Base-by-base conservation (phyloP, 37 sponge, comb jelly and placozoan genomes). In the Cliona cf. orientalis region DNA sequence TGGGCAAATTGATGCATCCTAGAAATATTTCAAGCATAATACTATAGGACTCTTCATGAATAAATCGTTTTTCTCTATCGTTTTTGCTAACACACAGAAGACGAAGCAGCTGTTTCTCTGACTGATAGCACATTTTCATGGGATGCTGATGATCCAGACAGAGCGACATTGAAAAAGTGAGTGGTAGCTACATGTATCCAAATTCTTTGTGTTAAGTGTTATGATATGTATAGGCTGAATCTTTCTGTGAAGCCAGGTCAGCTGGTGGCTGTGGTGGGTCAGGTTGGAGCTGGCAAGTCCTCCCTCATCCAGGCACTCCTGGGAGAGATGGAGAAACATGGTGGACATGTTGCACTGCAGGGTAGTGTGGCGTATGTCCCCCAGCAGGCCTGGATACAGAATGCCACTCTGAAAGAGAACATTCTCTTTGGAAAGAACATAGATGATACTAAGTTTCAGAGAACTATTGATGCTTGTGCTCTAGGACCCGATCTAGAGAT, bases 251-350 rank as follows among this genome's bases (percentile, higher is more conserved):
- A 91, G 29, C 86, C 87, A 17, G 96, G 99, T 67, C 82, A 91
- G 71, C 88, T 99, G 61, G 93, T 99, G 42, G 97, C 95, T 31
- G 85, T 99, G n/a, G 95, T 99, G 36, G 99, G 99, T 43, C 97
- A 92, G 17, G 97, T 99, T 29, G 99, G 99, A 45, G 91, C 95
- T 58, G 99, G 99, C 34, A 99, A 99, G 87, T 95, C 95, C n/a
- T 95, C 96, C 29, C 91, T 99, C 55, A 71, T 97, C 19, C 92
- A 92, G 40, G 97, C 95, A 37, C 75, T 99, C 32, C 75, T 99
- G 63, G 99, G 99, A 40, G 99, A 99, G 69, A 95, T 99, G 99
- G 94, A 97, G 42, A 99, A 95, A 41, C 34, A 89, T 31, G 37
- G 55, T 0, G 99, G 99, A 22, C 71, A 42, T 25, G 97, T 95